Percentiles rank a stretch among this genome's conserved stretches.
Conservation (phyloP, 2,888 invertebrate genomes). For the Trissonchulus sp. region DNA sequence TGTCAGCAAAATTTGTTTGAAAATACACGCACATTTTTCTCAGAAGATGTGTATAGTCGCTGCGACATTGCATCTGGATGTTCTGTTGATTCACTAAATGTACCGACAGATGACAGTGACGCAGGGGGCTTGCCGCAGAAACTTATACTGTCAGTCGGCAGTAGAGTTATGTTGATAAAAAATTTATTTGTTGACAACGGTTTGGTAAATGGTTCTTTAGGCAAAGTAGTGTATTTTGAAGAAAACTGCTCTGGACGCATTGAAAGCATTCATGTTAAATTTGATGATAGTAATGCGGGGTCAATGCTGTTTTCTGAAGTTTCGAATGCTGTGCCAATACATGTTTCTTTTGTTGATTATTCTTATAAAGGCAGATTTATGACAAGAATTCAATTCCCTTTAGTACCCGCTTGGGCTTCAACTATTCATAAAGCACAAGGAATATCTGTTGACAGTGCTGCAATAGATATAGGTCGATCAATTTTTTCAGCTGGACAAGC, state of each 20-base stretch:
- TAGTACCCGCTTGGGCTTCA: neutral
- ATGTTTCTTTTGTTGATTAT: neutral
- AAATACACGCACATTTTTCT: neutral
- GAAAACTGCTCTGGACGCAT: neutral
- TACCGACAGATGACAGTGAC: neutral
- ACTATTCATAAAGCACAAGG: constrained; percentile 7
- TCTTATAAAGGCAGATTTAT: neutral
- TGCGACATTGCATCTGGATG: neutral
- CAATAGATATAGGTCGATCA: neutral
- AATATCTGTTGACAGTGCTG: neutral
- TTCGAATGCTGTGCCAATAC: neutral
- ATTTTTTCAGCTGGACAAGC: neutral
- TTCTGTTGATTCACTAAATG: neutral
- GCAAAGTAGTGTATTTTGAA: neutral
- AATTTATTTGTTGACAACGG: neutral
- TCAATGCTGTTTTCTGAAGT: neutral
- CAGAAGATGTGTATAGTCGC: neutral
- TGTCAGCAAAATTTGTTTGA: neutral
- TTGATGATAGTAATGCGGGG: neutral
- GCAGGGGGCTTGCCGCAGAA: neutral
- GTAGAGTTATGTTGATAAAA: neutral
- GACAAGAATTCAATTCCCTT: constrained; percentile 8
- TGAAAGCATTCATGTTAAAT: neutral
- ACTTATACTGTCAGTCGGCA: neutral
- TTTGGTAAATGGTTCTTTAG: constrained; percentile 6